Conservation (phyloP, 2,113 vertebrate genomes). For the Zosterops lateralis region DNA sequence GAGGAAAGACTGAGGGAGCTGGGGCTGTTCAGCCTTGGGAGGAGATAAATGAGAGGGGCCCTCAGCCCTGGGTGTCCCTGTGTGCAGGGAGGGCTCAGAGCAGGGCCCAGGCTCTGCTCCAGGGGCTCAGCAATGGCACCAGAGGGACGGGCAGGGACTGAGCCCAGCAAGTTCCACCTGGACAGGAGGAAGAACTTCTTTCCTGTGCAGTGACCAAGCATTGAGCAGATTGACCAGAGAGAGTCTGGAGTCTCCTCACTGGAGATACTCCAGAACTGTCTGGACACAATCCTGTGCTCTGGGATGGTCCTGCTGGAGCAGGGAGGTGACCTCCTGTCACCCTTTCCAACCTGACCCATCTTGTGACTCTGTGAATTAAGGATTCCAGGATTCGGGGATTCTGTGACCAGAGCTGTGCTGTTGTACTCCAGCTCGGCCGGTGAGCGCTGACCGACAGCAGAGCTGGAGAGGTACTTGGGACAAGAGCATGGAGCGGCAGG, state of each 20-base stretch:
- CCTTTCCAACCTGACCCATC: not conserved
- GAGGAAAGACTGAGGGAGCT: not conserved
- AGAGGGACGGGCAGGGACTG: not conserved
- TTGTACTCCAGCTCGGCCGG: rapidly evolving
- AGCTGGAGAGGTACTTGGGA: not conserved
- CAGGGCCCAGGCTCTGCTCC: not conserved
- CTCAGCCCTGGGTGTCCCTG: not conserved
- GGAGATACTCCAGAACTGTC: rapidly evolving
- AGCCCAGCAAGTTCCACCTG: not conserved
- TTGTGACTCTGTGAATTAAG: not conserved
- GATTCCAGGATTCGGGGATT: not conserved
- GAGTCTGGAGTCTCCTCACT: not conserved
- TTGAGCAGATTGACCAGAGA: not conserved
- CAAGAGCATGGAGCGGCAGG: not conserved
- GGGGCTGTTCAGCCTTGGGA: not conserved
- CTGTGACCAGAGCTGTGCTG: rapidly evolving
- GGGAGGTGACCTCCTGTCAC: rapidly evolving
- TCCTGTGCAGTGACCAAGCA: rapidly evolving
- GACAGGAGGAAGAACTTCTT: not conserved
- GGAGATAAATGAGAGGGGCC: not conserved
- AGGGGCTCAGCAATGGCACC: not conserved
- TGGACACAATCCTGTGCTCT: not conserved
- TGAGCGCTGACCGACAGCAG: not conserved
- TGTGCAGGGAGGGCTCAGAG: not conserved
- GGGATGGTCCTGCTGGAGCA: rapidly evolving